Evolutionary conservation across 1,140 invertebrate genomes (phyloP), one percentile per base, ranked within the genome.

Genomic region (Leptoteleia sp.): DNA sequence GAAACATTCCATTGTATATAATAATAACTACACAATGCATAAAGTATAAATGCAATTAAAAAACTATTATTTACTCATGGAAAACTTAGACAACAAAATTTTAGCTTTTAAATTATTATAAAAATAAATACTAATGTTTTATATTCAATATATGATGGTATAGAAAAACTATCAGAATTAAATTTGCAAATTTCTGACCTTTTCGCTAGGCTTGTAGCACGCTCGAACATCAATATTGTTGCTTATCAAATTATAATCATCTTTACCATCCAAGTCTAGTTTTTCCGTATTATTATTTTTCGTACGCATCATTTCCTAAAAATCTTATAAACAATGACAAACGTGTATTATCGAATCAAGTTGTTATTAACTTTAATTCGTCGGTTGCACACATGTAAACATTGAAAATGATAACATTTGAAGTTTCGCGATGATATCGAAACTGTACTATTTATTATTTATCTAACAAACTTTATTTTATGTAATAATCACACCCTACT

Each of bases 201-300:
- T 88, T 80, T 89, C 87, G 38, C 83, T 87, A 19, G 90, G 90
- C 68, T 91, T 91, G 81, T 89, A 90, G 80, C 90, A 91, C 9
- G 89, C 90, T 72, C 90, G 82, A 47, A 88, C 88, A 83, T 91
- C 90, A 62, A 91, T 87, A 85, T 89, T 86, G 80, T 85, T 88
- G 81, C 84, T 89, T 82, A 88, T 83, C 64, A 88, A 83, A 64
- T 80, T 82, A 64, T 85, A 80, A 80, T 87, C 83, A 68, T 87
- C 87, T 68, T 73, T 82, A 42, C 62, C 54, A 47, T 87, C 87
- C 17, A 83, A 65, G 25, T 68, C 82, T 33, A 84, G 79, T 80
- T 85, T 87, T 48, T 87, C 82, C 4, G 75, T 76, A 6, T 87
- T 64, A 65, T 83, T 82, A 62, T 85, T 83, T 62, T 79, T 84